Evolutionary conservation across 2,113 vertebrate genomes (phyloP).

Genomic region (Mormyrus iriodes): DNA sequence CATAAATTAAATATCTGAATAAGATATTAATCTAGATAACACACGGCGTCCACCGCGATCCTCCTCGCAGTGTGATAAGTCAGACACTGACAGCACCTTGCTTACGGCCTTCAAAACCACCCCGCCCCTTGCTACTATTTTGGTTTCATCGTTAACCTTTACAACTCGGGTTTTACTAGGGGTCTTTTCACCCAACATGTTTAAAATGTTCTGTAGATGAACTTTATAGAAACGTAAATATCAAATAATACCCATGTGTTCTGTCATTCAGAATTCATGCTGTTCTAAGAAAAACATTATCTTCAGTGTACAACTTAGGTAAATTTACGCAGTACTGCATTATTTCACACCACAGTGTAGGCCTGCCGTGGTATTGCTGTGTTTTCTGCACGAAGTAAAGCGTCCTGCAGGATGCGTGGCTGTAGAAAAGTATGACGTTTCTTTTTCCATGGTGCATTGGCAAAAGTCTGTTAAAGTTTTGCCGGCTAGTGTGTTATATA

Average conservation of each 20-base stretch:
- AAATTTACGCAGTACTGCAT: not conserved
- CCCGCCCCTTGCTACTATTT: not conserved
- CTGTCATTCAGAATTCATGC: not conserved
- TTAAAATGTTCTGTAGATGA: not conserved
- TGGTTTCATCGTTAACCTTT: not conserved
- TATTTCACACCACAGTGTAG: not conserved
- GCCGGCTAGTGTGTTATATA: not conserved
- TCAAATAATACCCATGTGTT: not conserved
- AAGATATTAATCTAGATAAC: not conserved
- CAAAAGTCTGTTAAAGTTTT: not conserved
- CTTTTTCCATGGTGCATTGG: not conserved
- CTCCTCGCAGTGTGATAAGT: not conserved
- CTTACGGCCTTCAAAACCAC: not conserved
- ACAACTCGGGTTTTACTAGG: not conserved
- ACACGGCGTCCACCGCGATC: not conserved
- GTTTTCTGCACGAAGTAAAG: not conserved
- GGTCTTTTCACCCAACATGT: not conserved
- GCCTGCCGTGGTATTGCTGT: too few relatives aligned
- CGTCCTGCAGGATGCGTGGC: not conserved
- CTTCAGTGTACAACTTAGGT: not conserved
- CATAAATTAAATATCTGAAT: not conserved
- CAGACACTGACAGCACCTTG: not conserved
- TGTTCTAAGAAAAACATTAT: not conserved
- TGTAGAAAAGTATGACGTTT: not conserved
- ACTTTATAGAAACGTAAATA: not conserved